These are phyloP conservation scores for Sternotherus odoratus DNA, from an alignment of 2,797 vertebrate species.

Conservation along the genomic window DNA sequence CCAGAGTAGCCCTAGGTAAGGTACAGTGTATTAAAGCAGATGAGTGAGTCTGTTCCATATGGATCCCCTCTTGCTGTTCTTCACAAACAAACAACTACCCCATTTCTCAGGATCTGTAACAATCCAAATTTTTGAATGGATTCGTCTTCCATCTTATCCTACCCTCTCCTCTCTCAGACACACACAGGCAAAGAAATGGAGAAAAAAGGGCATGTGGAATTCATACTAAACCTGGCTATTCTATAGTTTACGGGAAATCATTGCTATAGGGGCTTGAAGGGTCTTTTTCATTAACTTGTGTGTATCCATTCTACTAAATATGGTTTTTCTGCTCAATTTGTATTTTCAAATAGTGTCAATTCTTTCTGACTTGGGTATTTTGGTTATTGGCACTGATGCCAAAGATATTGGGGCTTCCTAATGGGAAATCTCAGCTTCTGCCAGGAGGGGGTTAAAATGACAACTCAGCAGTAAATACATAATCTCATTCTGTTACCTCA, in stretches of 20 bases:
- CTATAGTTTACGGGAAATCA: background rate
- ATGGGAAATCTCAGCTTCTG: background rate
- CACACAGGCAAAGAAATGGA: background rate
- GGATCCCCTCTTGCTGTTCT: fast-evolving
- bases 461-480: background rate
- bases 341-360: background rate
- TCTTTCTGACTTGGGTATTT: background rate
- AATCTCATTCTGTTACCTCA: fast-evolving
- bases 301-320: background rate
- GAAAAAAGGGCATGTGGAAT: background rate
- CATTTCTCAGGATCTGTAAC: background rate
- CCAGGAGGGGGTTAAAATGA: background rate
- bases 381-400: background rate
- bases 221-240: background rate
- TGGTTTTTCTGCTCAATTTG: too few relatives aligned
- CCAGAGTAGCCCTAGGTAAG: background rate
- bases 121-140: background rate
- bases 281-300: background rate
- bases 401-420: background rate
- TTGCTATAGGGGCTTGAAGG: background rate
- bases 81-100: background rate
- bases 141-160: background rate
- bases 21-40: background rate
- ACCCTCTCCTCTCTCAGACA: background rate
- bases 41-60: fast-evolving